Percentiles rank a stretch among this genome's conserved stretches.
These are phyloP conservation scores for Fulmarus glacialis DNA, from an alignment of 2,113 vertebrate genomes.

Conservation along the genomic window DNA sequence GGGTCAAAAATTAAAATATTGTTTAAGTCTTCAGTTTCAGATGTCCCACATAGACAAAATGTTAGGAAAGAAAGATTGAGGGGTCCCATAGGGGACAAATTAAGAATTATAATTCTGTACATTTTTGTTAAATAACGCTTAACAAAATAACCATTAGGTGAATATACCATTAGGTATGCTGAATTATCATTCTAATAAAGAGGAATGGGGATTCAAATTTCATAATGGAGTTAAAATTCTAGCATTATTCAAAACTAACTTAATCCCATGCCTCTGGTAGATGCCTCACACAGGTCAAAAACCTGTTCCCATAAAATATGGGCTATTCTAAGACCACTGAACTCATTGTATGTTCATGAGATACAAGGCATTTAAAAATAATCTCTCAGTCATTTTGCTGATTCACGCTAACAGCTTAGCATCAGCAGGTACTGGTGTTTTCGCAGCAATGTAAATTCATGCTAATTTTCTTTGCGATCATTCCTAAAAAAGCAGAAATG, in stretches of 20 bases:
- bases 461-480: conserved; percentile 14
- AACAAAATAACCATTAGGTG: background rate
- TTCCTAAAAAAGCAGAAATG: background rate
- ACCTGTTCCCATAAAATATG: background rate
- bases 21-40: background rate
- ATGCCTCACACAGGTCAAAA: background rate
- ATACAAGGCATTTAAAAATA: conserved; percentile 6
- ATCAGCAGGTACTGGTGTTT: background rate
- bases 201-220: background rate
- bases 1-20: background rate
- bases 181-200: background rate
- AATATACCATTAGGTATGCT: background rate
- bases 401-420: background rate
- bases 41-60: background rate
- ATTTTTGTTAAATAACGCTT: background rate
- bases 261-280: background rate
- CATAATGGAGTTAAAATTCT: background rate
- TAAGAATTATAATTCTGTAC: background rate
- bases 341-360: background rate
- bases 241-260: background rate
- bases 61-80: background rate
- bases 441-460: conserved; percentile 36
- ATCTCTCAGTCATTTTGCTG: background rate
- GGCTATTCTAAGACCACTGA: background rate
- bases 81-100: background rate